These are phyloP conservation scores for Muscidifurax raptorellus DNA, from an alignment of 1,140 invertebrate species.

Conservation along the genomic window DNA sequence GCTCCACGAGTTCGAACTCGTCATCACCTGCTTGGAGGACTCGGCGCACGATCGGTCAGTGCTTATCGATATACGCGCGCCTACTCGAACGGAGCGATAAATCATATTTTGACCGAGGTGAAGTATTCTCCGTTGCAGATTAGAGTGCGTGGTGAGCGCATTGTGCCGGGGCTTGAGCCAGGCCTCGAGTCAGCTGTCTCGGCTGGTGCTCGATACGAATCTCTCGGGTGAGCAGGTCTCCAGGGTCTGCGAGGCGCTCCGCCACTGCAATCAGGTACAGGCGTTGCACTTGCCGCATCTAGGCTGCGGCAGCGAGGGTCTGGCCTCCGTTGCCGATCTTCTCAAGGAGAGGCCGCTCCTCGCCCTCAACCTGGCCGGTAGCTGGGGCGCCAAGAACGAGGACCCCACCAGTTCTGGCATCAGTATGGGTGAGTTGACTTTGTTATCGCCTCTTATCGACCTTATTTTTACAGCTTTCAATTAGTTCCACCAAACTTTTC, in stretches of 20 bases:
- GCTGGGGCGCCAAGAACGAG: constrained; percentile 74
- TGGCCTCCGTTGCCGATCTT: constrained; percentile 73
- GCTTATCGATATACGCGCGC: no score
- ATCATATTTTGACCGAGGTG: no score
- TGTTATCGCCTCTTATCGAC: constrained; percentile 19
- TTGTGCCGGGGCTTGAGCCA: constrained; percentile 72
- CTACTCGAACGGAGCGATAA: no score
- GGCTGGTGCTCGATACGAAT: constrained; percentile 76
- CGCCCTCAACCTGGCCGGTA: constrained; percentile 76
- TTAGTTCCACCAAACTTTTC: no score
- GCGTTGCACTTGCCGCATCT: constrained; percentile 78
- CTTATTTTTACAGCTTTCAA: no score
- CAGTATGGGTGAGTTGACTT: constrained; percentile 73
- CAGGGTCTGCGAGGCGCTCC: constrained; percentile 73
- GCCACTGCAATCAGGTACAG: constrained; percentile 73
- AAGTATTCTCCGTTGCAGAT: constrained; percentile 64
- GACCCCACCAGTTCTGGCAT: constrained; percentile 74
- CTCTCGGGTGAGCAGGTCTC: constrained; percentile 75
- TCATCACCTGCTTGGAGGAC: constrained; percentile 75
- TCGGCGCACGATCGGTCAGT: constrained; percentile 72
- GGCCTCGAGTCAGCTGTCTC: constrained; percentile 69
- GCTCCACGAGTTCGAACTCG: constrained; percentile 75
- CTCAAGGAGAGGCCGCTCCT: constrained; percentile 73
- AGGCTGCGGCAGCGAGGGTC: constrained; percentile 76
- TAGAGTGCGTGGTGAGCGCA: constrained; percentile 76